Evolutionary conservation across 2,888 invertebrate genomes (phyloP).

Genomic region (Drosophila emarginata): DNA sequence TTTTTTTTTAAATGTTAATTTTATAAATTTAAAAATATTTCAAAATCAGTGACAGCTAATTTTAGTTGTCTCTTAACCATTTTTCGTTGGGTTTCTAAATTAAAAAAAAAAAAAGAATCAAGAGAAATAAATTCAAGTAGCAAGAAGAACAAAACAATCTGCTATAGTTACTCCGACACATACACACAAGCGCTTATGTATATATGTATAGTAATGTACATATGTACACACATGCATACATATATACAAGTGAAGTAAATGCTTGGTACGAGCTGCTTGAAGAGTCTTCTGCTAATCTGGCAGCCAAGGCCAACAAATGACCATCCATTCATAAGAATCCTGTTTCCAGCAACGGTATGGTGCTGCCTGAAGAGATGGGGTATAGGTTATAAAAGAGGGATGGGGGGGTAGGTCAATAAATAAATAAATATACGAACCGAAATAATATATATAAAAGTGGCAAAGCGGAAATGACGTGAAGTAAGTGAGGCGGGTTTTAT

Average conservation of each 20-base stretch:
- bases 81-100: background rate
- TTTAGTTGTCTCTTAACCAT: background rate
- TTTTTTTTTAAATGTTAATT: no score
- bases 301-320: constrained; percentile 16
- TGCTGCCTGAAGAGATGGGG: no score
- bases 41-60: no score
- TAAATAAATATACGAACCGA: constrained; percentile 51
- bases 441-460: constrained; percentile 54
- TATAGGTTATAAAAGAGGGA: background rate
- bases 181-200: background rate
- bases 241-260: constrained; percentile 3
- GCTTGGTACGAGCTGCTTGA: background rate
- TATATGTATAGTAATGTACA: background rate
- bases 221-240: background rate
- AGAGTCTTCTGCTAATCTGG: constrained; percentile 10
- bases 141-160: background rate
- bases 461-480: constrained; percentile 43
- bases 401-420: constrained; percentile 9
- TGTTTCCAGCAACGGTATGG: background rate
- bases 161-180: background rate
- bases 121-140: background rate
- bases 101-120: background rate
- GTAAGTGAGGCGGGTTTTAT: constrained; percentile 56
- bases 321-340: background rate
- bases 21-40: no score